Evolutionary conservation across 1,140 invertebrate genomes (phyloP), one percentile per base, ranked within the genome.

Genomic region (Aphaenogaster ashmeadi): DNA sequence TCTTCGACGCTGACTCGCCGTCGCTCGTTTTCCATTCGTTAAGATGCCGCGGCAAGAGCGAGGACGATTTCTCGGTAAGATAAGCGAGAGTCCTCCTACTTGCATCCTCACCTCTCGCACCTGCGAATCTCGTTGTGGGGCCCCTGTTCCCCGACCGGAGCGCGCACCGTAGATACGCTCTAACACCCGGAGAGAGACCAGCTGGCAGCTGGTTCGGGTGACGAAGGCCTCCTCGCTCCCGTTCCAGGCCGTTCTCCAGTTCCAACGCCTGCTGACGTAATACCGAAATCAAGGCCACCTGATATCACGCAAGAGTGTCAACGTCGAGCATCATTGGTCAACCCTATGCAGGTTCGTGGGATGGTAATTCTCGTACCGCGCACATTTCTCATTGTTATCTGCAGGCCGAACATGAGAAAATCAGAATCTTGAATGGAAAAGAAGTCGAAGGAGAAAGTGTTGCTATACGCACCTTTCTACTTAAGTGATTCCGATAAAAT

Each of bases 51-150:
- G 88, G 78, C 81, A 89, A 81, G 87, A 79, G 80, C 88, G 88
- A 80, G 41, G 79, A 80, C 91, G 93, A 94, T 93, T 94, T 93
- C 93, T 91, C 80, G 86, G 87, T 88, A 92, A 92, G 93, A 94
- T 94, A 90, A 93, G 77, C 75, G 56, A 83, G 60, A 62, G 74
- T 79, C 44, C 83, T 77, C 56, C 52, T 64, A 87, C 52, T 21
- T 60, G 83, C 67, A 58, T 87, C 88, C 75, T 92, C 78, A 89
- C 38, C 41, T 86, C 91, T 92, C 90, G 90, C 81, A 92, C 86
- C 86, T 88, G 81, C 86, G 72, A 88, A 91, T 92, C 66, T 84
- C 88, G 88, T 90, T 90, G 86, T 58, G 36, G 44, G 60, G 47
- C 47, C 47, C 47, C 54, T 47, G 69, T 60, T 52, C 67, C 15